Evolutionary conservation across 64 coral and sea anemone species (phyloP).

Genomic region (Stichodactyla mertensii): DNA sequence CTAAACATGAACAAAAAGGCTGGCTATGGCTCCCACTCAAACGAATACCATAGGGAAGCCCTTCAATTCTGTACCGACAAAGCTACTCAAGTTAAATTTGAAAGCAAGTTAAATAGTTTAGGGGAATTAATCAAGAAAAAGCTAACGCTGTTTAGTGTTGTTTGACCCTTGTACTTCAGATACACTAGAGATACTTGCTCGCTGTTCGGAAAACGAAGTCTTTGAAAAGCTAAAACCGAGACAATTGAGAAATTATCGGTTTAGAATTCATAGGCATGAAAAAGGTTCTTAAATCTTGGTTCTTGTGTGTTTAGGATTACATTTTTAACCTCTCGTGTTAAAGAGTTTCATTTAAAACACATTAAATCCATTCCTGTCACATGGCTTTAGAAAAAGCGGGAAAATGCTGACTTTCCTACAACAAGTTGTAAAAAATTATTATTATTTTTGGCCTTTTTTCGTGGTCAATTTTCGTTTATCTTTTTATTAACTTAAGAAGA

Average conservation of each 20-base stretch:
- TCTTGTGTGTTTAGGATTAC: not conserved
- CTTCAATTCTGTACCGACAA: not conserved
- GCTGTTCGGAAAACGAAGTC: not conserved
- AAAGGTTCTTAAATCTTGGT: not conserved
- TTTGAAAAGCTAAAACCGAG: not conserved
- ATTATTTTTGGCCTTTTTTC: not conserved
- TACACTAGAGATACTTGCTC: not conserved
- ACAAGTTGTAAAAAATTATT: too few relatives aligned
- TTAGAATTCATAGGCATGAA: not conserved
- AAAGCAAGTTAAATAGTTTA: not conserved
- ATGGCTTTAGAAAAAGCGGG: too few relatives aligned
- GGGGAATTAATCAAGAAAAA: not conserved
- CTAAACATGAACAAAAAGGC: not conserved
- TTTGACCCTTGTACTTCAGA: not conserved
- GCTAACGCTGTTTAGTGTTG: not conserved
- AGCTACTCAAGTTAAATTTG: not conserved
- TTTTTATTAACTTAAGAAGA: not conserved
- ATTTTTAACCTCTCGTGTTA: constrained; percentile 2
- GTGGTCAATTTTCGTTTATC: not conserved
- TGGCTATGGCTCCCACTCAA: not conserved
- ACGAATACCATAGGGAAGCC: too few relatives aligned
- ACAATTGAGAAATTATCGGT: not conserved
- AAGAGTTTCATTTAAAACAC: not conserved
- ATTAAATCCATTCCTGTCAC: not conserved
- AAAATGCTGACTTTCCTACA: too few relatives aligned